Percentiles rank a stretch among this genome's conserved stretches.
These are phyloP conservation scores for Paramormyrops kingsleyae DNA, from an alignment of 2,113 vertebrate species.

Conservation along the genomic window DNA sequence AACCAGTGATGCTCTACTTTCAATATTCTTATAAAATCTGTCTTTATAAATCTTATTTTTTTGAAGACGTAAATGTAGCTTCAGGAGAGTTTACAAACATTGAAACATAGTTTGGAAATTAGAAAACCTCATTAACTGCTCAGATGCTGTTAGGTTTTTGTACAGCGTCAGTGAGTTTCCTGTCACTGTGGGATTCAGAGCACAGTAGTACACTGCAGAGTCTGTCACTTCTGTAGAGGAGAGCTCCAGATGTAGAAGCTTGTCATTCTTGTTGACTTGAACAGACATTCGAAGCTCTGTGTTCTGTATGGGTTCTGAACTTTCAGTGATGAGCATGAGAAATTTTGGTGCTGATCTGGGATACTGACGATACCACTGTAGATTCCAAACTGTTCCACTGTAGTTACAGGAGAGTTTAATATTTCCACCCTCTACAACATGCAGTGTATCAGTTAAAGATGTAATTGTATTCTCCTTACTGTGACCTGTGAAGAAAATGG, in stretches of 20 bases:
- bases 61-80: too few relatives aligned
- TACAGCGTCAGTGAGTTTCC: too few relatives aligned
- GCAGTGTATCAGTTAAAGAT: background rate
- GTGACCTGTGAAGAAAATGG: background rate
- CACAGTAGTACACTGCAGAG: background rate
- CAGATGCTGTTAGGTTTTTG: too few relatives aligned
- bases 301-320: background rate
- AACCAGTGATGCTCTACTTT: too few relatives aligned
- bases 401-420: background rate
- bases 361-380: background rate
- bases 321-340: background rate
- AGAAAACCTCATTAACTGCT: too few relatives aligned
- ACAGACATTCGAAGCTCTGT: background rate
- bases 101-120: too few relatives aligned
- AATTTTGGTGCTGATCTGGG: background rate
- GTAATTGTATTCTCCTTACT: background rate
- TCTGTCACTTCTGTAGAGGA: background rate
- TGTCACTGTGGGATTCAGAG: background rate
- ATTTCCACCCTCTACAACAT: background rate
- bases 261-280: background rate
- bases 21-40: too few relatives aligned
- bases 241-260: background rate
- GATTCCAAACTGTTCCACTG: background rate
- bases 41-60: too few relatives aligned
- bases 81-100: too few relatives aligned